Evolutionary conservation across 92 coral and sea anemone species (phyloP), one percentile per base, ranked within the genome.

Genomic region (Zoanthus gigantus): DNA sequence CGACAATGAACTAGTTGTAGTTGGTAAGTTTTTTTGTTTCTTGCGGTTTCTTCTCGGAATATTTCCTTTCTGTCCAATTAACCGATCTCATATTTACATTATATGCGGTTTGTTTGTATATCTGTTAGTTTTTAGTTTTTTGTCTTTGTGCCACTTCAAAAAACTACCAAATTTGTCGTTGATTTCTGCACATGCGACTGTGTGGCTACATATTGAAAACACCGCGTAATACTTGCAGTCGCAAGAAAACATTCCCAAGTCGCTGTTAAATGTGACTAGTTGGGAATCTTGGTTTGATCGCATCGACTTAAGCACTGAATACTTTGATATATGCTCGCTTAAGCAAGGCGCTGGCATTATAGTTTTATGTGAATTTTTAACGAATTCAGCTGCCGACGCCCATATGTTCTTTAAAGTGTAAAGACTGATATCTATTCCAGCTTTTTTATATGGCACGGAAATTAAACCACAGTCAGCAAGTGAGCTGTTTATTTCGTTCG

Each of bases 311-410:
- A 90, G 79, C 71, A 86, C 93, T 6, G 87, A 90, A 32, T 53
- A 86, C 65, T 90, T 90, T n/a, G 66, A 10, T 9, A 81, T 48
- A 1, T 67, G 67, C n/a, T 90, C 90, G 30, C 74, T 47, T 30
- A 90, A 45, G 50, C 90, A 86, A 0, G 93, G 84, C 57, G 88
- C 88, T 14, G 90, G 90, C 18, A 74, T 53, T 60, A 90, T 74
- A 8, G 75, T 78, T 73, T 86, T 90, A 23, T 80, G 37, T 3
- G 76, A 52, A 34, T 88, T 81, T n/a, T 52, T 32, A 65, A 90
- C 32, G 3, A 90, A 50, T 31, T 90, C 78, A 16, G 93, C 87
- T 45, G 93, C 90, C 6, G 58, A 78, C 2, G 79, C 9, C 93
- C 93, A 90, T 0, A 86, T 90, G 7, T 87, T 11, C 50, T 90